phyloP scores from a whole-genome alignment of 2,113 vertebrate species.

The Litocranius walleri region DNA sequence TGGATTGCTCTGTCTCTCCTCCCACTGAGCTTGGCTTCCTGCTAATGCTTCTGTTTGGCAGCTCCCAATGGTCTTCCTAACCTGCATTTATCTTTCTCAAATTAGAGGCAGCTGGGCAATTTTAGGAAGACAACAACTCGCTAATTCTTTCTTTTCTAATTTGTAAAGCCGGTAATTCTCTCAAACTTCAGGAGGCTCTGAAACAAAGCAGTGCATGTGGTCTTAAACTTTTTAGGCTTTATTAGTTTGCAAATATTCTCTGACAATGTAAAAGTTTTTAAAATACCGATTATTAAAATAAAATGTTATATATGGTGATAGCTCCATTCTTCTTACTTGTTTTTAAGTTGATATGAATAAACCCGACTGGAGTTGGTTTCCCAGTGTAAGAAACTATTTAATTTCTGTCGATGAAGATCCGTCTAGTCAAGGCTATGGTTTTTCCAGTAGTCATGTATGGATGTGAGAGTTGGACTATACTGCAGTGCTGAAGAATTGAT shows the following conservation, averaged over 20 bases:
- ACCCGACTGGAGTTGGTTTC: background rate
- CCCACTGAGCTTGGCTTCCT: conserved; percentile 36
- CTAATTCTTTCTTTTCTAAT: conserved; percentile 52
- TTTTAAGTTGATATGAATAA: background rate
- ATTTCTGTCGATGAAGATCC: background rate
- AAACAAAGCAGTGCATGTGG: conserved; percentile 7
- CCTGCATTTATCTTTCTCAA: conserved; percentile 60
- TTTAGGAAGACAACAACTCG: conserved; percentile 42
- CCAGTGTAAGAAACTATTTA: conserved; percentile 23
- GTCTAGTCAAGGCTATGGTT: background rate
- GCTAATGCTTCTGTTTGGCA: conserved; percentile 31
- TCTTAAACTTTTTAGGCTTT: conserved; percentile 13
- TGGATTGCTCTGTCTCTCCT: conserved; percentile 3
- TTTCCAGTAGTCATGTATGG: background rate
- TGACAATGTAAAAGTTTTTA: background rate
- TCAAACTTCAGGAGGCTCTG: conserved; percentile 42
- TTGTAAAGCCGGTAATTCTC: conserved; percentile 44
- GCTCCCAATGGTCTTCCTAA: conserved; percentile 40
- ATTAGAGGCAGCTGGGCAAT: conserved; percentile 66
- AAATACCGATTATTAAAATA: background rate
- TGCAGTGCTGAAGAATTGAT: background rate
- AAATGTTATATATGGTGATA: background rate
- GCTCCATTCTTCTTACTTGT: background rate
- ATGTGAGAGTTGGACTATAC: background rate
- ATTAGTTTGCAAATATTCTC: conserved; percentile 34